These are phyloP conservation scores for Coryphaenoides rupestris DNA, from an alignment of 2,113 vertebrate genomes.

Conservation along the genomic window DNA sequence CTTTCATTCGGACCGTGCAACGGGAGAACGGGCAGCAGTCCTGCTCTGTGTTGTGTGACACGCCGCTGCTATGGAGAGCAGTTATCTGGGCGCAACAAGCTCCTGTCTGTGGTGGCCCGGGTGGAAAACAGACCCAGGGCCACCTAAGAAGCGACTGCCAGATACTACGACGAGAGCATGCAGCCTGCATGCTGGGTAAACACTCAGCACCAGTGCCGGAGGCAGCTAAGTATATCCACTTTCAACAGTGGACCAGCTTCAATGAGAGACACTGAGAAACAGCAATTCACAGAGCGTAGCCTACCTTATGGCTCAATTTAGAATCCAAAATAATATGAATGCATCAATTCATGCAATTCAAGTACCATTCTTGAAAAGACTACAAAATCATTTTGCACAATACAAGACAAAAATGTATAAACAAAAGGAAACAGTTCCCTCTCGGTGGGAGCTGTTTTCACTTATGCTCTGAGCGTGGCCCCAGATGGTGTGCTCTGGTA, in stretches of 20 bases:
- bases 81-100: slow-evolving; percentile 48
- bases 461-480: not conserved
- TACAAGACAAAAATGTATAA: not conserved
- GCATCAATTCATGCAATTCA: not conserved
- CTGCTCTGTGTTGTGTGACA: slow-evolving; percentile 42
- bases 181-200: slow-evolving; percentile 41
- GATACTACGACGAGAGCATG: slow-evolving; percentile 39
- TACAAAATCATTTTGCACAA: not conserved
- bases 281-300: not conserved
- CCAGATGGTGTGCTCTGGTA: not conserved
- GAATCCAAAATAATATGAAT: no score
- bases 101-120: slow-evolving; percentile 27
- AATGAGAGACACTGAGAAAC: slow-evolving; percentile 21
- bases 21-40: slow-evolving; percentile 36
- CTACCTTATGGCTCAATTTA: not conserved
- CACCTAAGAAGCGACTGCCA: slow-evolving; percentile 54
- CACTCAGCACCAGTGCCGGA: slow-evolving; percentile 29
- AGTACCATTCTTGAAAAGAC: not conserved
- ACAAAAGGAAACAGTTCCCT: not conserved
- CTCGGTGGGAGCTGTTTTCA: slow-evolving; percentile 6
- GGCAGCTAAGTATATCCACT: slow-evolving; percentile 37
- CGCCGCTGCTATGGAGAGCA: slow-evolving; percentile 35
- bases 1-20: slow-evolving; percentile 43
- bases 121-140: slow-evolving; percentile 49
- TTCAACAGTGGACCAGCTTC: slow-evolving; percentile 37